A percentile compares a stretch with the other conserved stretches of the same genome.
These are phyloP conservation scores for Aramus guarauna DNA, from an alignment of 2,113 vertebrate genomes.

Conservation along the genomic window DNA sequence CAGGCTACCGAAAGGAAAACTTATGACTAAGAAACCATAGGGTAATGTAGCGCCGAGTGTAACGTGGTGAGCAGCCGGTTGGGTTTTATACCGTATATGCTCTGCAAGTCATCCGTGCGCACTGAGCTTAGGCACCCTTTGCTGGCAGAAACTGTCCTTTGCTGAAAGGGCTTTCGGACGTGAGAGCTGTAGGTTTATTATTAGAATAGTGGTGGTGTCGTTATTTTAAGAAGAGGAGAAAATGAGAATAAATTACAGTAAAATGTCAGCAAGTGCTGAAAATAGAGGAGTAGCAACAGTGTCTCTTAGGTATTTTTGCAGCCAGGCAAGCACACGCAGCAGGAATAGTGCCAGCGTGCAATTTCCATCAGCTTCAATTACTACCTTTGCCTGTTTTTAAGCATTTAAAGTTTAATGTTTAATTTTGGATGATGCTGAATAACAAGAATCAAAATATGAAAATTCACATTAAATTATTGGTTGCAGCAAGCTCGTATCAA, in stretches of 20 bases:
- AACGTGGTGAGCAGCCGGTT: not conserved
- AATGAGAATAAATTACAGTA: not conserved
- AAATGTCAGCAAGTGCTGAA: constrained; percentile 24
- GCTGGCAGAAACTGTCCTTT: not conserved
- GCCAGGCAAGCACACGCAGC: not conserved
- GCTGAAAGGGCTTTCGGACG: not conserved
- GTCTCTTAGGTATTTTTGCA: not conserved
- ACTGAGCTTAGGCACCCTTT: not conserved
- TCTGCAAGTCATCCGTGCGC: rapidly evolving
- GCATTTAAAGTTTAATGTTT: not conserved
- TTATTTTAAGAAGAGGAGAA: constrained; percentile 7
- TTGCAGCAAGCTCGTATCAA: not conserved
- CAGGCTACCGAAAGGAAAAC: not conserved
- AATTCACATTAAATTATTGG: not conserved
- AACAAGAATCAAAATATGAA: constrained; percentile 3
- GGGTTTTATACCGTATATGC: not conserved
- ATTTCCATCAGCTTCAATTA: not conserved
- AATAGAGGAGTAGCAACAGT: not conserved
- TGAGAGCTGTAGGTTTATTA: not conserved
- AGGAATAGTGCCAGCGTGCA: not conserved
- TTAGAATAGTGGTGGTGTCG: not conserved
- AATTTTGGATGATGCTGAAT: not conserved
- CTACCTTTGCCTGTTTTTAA: not conserved
- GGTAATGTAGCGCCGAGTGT: not conserved
- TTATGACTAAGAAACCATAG: not conserved